These are phyloP conservation scores for Parnassius apollo DNA, from an alignment of 2,888 invertebrate species.

Conservation along the genomic window DNA sequence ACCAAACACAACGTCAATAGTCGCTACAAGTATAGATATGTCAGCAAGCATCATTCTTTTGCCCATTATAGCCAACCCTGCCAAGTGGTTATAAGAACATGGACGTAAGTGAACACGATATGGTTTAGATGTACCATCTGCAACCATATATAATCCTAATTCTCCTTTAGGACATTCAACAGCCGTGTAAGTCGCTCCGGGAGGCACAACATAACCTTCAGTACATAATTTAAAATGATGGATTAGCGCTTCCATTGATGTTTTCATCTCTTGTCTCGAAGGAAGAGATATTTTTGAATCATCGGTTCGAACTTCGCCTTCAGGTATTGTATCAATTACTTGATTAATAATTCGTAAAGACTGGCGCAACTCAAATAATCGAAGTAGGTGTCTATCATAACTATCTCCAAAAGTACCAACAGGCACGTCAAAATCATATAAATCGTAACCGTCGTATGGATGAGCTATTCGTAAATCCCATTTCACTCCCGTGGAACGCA, in stretches of 20 bases:
- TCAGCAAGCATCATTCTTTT: conserved; percentile 88
- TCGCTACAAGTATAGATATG: conserved; percentile 82
- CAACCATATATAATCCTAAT: conserved; percentile 92
- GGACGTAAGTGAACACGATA: conserved; percentile 83
- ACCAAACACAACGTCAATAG: conserved; percentile 63
- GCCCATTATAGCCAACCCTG: conserved; percentile 83
- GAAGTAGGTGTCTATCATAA: conserved; percentile 89
- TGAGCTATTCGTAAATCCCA: conserved; percentile 92
- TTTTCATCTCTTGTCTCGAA: conserved; percentile 90
- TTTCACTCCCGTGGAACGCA: conserved; percentile 90
- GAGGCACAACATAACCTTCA: conserved; percentile 91
- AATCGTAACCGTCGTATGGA: conserved; percentile 92
- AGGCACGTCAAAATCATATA: conserved; percentile 91
- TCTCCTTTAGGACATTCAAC: conserved; percentile 93
- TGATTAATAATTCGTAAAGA: conserved; percentile 89
- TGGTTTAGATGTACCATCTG: conserved; percentile 90
- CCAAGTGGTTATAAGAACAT: conserved; percentile 81
- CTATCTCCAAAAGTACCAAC: conserved; percentile 91
- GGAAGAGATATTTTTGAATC: conserved; percentile 91
- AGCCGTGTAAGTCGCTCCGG: conserved; percentile 90
- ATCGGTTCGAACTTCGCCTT: conserved; percentile 88
- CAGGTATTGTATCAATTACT: conserved; percentile 91
- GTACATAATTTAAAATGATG: conserved; percentile 94
- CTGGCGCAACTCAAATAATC: conserved; percentile 88
- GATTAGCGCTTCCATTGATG: conserved; percentile 92